These are phyloP conservation scores for Platorchestia sp. DNA, from an alignment of 1,140 invertebrate genomes.

Conservation along the genomic window DNA sequence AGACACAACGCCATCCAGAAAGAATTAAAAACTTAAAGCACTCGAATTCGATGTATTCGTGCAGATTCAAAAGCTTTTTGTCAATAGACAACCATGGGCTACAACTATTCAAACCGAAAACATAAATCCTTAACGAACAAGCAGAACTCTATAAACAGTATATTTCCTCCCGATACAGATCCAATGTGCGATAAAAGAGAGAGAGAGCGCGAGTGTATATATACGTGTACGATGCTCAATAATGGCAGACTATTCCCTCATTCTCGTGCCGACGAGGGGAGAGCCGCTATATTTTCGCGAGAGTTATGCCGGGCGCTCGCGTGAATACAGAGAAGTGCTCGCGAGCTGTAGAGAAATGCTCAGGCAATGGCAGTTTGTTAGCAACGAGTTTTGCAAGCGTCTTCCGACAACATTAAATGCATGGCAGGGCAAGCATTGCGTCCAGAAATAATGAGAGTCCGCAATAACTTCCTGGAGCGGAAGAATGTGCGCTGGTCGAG, in stretches of 20 bases:
- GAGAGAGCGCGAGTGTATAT: not conserved
- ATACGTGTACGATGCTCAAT: not conserved
- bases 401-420: slow-evolving; percentile 7
- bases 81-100: not conserved
- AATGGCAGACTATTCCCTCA: not conserved
- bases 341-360: not conserved
- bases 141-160: not conserved
- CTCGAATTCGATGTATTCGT: no score
- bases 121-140: not conserved
- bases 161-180: not conserved
- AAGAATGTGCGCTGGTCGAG: not conserved
- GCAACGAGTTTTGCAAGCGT: not conserved
- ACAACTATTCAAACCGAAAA: not conserved
- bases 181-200: not conserved
- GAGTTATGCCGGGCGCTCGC: not conserved
- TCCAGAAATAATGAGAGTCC: slow-evolving; percentile 7
- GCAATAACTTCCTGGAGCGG: not conserved
- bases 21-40: no score
- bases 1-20: no score
- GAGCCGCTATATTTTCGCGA: not conserved
- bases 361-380: not conserved
- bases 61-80: no score
- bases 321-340: slow-evolving; percentile 6
- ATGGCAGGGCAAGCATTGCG: not conserved
- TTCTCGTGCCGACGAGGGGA: not conserved